Evolutionary conservation across 2,113 vertebrate genomes (phyloP).

Genomic region (Gallinago jamesoni): DNA sequence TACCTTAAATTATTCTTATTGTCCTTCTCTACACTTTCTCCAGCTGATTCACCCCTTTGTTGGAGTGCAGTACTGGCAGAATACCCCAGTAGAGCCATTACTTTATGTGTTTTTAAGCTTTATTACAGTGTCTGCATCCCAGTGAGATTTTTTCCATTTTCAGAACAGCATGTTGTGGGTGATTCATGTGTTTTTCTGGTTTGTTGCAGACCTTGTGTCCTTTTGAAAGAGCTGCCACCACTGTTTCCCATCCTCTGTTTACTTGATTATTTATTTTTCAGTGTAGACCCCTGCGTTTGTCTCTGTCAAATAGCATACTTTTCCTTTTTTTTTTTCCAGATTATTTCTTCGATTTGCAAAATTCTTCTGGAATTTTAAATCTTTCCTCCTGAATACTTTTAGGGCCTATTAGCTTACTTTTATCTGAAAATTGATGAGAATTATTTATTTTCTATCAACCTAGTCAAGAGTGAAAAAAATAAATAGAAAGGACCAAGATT

Average conservation of each 20-base stretch:
- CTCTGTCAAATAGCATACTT: background rate
- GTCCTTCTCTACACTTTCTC: background rate
- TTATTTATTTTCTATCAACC: background rate
- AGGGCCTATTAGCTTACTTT: background rate
- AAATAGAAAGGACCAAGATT: background rate
- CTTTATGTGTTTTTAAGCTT: background rate
- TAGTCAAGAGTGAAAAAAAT: background rate
- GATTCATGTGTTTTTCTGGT: constrained; percentile 1
- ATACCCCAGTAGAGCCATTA: background rate
- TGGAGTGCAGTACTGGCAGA: background rate
- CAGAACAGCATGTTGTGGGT: background rate
- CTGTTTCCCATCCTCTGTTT: background rate
- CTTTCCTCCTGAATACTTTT: background rate
- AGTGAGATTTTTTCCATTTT: background rate
- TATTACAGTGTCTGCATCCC: background rate
- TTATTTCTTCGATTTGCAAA: background rate
- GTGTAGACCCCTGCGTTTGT: background rate
- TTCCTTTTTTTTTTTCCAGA: background rate
- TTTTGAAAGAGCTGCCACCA: background rate
- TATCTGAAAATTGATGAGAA: background rate
- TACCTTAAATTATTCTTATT: background rate
- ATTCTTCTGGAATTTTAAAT: background rate
- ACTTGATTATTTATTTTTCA: background rate
- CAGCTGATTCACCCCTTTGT: background rate
- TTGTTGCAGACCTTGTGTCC: background rate